Evolutionary conservation across 2,797 vertebrate species (phyloP).

Genomic region (Tokudaia muenninki): DNA sequence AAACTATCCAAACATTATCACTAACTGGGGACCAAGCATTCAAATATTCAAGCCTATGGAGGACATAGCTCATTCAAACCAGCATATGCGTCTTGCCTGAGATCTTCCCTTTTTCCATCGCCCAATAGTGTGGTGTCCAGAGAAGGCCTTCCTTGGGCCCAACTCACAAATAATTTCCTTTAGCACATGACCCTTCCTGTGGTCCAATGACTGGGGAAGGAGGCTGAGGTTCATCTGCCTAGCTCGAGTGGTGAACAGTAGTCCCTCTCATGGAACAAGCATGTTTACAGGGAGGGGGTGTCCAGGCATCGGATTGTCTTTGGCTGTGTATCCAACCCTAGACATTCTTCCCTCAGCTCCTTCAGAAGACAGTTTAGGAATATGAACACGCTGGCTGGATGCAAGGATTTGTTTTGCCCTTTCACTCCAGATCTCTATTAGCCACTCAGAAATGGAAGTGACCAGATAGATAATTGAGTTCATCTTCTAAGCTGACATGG

Average conservation of each 20-base stretch:
- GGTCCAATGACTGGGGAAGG: neutral
- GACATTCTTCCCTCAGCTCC: neutral
- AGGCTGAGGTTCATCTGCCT: neutral
- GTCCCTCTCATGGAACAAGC: neutral
- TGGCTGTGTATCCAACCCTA: neutral
- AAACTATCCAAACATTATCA: neutral
- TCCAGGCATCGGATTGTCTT: rapidly evolving
- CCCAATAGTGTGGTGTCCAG: neutral
- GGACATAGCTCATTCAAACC: neutral
- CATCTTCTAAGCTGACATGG: neutral
- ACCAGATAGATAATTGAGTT: neutral
- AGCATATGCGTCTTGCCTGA: neutral
- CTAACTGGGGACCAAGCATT: too few relatives aligned
- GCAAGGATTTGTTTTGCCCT: neutral
- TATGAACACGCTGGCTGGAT: neutral
- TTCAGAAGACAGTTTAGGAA: neutral
- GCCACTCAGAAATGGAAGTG: neutral
- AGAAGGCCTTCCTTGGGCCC: neutral
- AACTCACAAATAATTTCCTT: neutral
- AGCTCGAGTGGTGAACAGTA: neutral
- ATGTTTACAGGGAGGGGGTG: neutral
- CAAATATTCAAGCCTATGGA: neutral
- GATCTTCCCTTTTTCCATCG: neutral
- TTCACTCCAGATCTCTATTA: neutral
- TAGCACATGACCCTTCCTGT: neutral